Evolutionary conservation across 1,140 invertebrate species (phyloP).

Genomic region (Drosophila sproati): DNA sequence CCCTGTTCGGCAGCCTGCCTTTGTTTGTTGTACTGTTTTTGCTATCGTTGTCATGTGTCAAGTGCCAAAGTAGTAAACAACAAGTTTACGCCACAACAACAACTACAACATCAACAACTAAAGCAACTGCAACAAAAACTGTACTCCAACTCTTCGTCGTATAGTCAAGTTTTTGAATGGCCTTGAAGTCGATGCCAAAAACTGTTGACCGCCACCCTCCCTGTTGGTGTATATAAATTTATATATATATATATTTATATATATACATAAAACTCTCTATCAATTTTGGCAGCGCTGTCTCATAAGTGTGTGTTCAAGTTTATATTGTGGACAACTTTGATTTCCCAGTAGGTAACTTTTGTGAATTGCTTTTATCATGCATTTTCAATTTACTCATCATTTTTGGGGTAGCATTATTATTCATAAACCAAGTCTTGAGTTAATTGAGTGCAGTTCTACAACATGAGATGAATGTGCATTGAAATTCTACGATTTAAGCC

Average conservation of each 20-base stretch:
- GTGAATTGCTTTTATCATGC: neutral
- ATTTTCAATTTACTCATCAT: constrained; percentile 9
- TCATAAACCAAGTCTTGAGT: too few relatives aligned
- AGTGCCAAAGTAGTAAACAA: constrained; percentile 68
- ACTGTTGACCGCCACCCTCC: constrained; percentile 4
- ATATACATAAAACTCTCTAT: neutral
- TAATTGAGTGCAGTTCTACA: too few relatives aligned
- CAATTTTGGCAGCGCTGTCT: neutral
- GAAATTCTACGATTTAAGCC: too few relatives aligned
- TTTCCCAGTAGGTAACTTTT: constrained; percentile 19
- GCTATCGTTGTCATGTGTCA: constrained; percentile 75
- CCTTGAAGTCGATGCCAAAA: constrained; percentile 27
- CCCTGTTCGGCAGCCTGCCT: constrained; percentile 12
- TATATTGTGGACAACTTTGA: constrained; percentile 25
- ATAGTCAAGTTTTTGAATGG: constrained; percentile 20
- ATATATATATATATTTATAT: too few relatives aligned
- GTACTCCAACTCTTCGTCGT: constrained; percentile 7
- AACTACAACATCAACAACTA: constrained; percentile 7
- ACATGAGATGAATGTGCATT: too few relatives aligned
- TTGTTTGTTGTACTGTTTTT: constrained; percentile 7
- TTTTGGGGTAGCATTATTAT: too few relatives aligned
- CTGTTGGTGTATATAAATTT: neutral
- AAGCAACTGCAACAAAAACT: neutral
- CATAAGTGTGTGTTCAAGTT: constrained; percentile 7
- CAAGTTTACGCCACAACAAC: constrained; percentile 47